Evolutionary conservation across 2,888 invertebrate genomes (phyloP), one percentile per base, ranked within the genome.

Genomic region (Epinotia ramella): DNA sequence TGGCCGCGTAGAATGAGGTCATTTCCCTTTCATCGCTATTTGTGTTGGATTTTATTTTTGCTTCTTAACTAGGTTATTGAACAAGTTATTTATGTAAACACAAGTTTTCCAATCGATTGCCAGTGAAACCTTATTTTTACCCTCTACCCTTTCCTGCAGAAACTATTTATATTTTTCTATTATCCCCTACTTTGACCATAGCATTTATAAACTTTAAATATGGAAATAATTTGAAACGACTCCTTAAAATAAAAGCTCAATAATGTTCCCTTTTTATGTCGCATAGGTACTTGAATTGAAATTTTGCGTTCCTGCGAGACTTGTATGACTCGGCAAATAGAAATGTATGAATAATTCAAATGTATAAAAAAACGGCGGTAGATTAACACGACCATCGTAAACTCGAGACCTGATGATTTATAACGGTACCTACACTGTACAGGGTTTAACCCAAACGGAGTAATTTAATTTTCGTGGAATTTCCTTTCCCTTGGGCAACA

Each of bases 21-120:
- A 88, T 93, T 93, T 92, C 90, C 92, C 92, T 91, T 90, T 90
- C 86, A 84, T 78, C 81, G 86, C 86, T 89, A 88, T 91, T 92
- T 87, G 87, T 84, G 86, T 82, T 82, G 73, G 85, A 86, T 86
- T 88, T 89, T 89, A 88, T 89, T 87, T 88, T 87, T 88, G 87
- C 82, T 80, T 79, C 76, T 78, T 83, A 88, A 87, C 82, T 87
- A 82, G 88, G 88, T 88, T 84, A 84, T 76, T 78, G 77, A 80
- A 81, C 77, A 80, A 78, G 79, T 77, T 78, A 74, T 78, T 79
- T 74, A 62, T 79, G 78, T 78, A 78, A 81, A 80, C 80, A 80
- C 80, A 81, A 78, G 72, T 76, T 65, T 62, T 64, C 59, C 28
- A 46, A 64, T 62, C 46, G 24, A 60, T 44, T 69, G 24, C 46